These are phyloP conservation scores for Drosophila bocqueti DNA, from an alignment of 1,140 invertebrate species.

Conservation along the genomic window DNA sequence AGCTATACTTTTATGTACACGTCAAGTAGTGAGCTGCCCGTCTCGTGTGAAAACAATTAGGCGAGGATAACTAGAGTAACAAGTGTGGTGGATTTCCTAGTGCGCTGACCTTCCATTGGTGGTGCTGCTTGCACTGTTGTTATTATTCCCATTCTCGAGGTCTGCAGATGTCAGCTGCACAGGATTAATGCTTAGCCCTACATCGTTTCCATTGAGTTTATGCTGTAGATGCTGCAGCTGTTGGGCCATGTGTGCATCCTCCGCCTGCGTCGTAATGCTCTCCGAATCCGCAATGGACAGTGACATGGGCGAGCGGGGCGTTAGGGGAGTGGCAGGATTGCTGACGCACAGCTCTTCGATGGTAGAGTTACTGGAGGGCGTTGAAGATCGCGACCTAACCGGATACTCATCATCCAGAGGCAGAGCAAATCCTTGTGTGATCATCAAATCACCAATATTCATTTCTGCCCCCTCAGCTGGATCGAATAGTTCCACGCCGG, in stretches of 20 bases:
- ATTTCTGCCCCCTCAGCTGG: slow-evolving; percentile 71
- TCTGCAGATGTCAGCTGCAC: slow-evolving; percentile 55
- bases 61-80: slow-evolving; percentile 48
- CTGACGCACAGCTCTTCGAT: slow-evolving; percentile 66
- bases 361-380: slow-evolving; percentile 66
- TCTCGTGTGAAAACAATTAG: slow-evolving; percentile 19
- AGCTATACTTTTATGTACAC: slow-evolving; percentile 68
- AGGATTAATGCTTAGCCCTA: slow-evolving; percentile 34
- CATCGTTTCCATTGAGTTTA: slow-evolving; percentile 68
- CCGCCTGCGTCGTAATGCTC: slow-evolving; percentile 38
- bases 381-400: slow-evolving; percentile 66
- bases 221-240: slow-evolving; percentile 71
- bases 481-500: slow-evolving; percentile 88
- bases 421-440: slow-evolving; percentile 73
- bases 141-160: slow-evolving; percentile 57
- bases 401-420: slow-evolving; percentile 69
- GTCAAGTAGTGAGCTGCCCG: slow-evolving; percentile 60
- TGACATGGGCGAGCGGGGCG: slow-evolving; percentile 65
- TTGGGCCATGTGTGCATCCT: slow-evolving; percentile 64
- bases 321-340: slow-evolving; percentile 55
- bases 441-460: slow-evolving; percentile 76
- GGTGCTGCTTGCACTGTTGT: slow-evolving; percentile 15
- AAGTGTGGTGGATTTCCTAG: slow-evolving; percentile 4
- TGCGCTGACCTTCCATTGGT: slow-evolving; percentile 34
- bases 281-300: slow-evolving; percentile 58